Base-by-base conservation (phyloP, 1,140 invertebrate species). In the Diachasma alloeum region DNA sequence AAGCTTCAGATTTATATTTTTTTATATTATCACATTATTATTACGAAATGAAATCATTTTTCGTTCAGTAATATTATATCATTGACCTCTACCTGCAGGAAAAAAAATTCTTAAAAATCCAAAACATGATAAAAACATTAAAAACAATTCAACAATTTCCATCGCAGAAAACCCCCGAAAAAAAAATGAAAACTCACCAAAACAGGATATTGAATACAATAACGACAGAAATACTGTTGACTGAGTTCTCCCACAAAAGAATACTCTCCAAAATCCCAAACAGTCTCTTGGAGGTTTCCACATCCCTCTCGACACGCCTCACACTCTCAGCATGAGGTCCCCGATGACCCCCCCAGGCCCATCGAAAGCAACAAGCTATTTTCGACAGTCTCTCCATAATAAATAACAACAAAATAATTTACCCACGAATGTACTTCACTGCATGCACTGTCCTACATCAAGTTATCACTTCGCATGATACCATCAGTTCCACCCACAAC, bases 241-340 rank as follows among this genome's bases (percentile, higher is more conserved):
- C 76, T 53, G 84, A 82, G 72, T 87, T 87, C 63, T 89, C 85
- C 86, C 86, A 87, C n/a, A 88, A 75, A 22, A 88, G 78, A 24
- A 88, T 85, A 73, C 85, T 86, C 77, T 87, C 83, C 71, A 88
- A 70, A 71, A 88, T 81, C 22, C 76, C 79, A 6, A 84, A 68
- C 36, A 86, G 72, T 66, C 76, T 78, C 72, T 77, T 76, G 24
- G 73, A 69, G 19, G 76, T 39, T 44, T 78, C 42, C 72, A 67
- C 0, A 42, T 69, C 46, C 0, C 22, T 0, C 10, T 77, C 76
- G 31, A 31, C 31, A 15, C 78, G 42, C 44, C 66, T 22, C 36
- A 53, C 44, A 76, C 69, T 56, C 63, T 66, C 22, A 63, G 24
- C 26, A 44, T 10, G 44, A 74, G 70, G 31, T 31, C 76, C 77